Percentiles rank a stretch among this genome's conserved stretches.
These are phyloP conservation scores for Toxostoma redivivum DNA, from an alignment of 2,113 vertebrate genomes.

Conservation along the genomic window DNA sequence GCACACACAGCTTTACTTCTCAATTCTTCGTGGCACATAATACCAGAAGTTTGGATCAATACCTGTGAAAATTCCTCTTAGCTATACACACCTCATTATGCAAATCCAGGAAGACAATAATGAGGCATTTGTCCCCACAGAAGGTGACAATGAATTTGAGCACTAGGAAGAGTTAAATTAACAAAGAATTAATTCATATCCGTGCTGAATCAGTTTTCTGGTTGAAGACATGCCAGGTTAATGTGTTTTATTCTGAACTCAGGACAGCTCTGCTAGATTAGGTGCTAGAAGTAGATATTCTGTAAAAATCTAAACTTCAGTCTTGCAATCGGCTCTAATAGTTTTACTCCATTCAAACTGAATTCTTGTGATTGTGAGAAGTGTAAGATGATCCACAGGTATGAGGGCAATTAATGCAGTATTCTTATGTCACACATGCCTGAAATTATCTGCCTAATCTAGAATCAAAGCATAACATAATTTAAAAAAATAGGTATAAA, in stretches of 20 bases:
- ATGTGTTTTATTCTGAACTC: not conserved
- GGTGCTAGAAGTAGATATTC: not conserved
- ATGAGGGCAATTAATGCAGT: not conserved
- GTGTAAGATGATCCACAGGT: not conserved
- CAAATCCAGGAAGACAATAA: not conserved
- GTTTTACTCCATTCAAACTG: not conserved
- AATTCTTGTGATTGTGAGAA: not conserved
- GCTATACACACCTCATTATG: not conserved
- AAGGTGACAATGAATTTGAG: not conserved
- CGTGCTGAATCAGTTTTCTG: not conserved
- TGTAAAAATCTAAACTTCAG: not conserved
- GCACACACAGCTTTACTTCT: not conserved
- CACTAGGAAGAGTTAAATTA: not conserved
- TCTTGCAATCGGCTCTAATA: not conserved
- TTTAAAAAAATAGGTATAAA: not conserved
- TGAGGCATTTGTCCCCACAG: not conserved
- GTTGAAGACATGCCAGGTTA: not conserved
- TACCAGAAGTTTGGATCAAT: not conserved
- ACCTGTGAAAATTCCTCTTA: not conserved
- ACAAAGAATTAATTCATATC: not conserved
- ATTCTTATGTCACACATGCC: not conserved
- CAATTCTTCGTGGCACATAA: not conserved
- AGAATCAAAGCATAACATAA: not conserved
- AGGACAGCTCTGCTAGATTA: not conserved
- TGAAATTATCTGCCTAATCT: not conserved